These are phyloP conservation scores for Chloroceryle inda DNA, from an alignment of 2,797 vertebrate genomes.

Conservation along the genomic window DNA sequence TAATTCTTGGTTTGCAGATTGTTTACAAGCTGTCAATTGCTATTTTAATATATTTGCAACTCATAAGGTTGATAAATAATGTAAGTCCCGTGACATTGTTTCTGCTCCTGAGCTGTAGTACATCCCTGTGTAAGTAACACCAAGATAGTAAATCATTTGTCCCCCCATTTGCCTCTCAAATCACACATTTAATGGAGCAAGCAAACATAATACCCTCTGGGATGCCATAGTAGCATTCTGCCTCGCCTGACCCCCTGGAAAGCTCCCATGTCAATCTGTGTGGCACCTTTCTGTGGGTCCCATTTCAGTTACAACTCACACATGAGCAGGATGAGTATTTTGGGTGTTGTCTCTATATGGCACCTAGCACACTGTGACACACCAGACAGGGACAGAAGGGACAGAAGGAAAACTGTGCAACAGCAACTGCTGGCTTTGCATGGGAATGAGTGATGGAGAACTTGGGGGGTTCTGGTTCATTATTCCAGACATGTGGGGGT, in stretches of 20 bases:
- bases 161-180: conserved; percentile 60
- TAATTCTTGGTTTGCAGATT: conserved; percentile 73
- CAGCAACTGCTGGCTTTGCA: not conserved
- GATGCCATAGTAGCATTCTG: not conserved
- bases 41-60: conserved; percentile 74
- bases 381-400: not conserved
- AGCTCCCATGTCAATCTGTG: not conserved
- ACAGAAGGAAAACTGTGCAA: not conserved
- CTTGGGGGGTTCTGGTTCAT: not conserved
- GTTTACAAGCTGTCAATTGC: conserved; percentile 71
- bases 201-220: conserved; percentile 18
- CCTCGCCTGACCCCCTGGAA: not conserved
- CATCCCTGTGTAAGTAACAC: not conserved
- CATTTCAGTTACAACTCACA: not conserved
- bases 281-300: not conserved
- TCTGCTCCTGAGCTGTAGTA: conserved; percentile 10
- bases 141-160: conserved; percentile 52
- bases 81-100: conserved; percentile 11
- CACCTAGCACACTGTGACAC: not conserved
- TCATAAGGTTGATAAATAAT: conserved; percentile 59
- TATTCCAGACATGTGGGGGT: not conserved
- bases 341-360: not conserved
- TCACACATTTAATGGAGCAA: conserved; percentile 52
- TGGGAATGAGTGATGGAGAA: not conserved
- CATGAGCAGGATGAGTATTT: accelerated